phyloP scores from a whole-genome alignment of 2,113 vertebrate species.

The Otus sunia region DNA sequence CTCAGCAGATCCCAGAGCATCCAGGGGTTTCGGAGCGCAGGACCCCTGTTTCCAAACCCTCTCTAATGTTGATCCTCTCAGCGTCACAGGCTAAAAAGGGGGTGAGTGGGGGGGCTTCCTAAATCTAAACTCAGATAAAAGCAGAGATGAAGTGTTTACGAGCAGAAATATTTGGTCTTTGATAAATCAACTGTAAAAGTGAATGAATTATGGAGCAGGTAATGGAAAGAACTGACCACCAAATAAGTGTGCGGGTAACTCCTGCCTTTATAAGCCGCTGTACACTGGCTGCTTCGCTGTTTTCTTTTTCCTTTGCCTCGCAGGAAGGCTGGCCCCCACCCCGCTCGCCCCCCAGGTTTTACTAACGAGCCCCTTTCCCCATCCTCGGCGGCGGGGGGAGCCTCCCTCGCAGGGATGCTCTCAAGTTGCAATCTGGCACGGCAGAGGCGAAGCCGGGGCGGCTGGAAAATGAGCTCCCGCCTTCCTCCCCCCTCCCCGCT shows the following conservation, averaged over 20 bases:
- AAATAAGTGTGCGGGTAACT: not conserved
- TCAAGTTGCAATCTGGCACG: not conserved
- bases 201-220: constrained; percentile 55
- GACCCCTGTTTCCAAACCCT: not conserved
- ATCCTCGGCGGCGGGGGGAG: not conserved
- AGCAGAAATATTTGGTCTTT: constrained; percentile 64
- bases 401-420: not conserved
- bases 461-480: not conserved
- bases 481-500: not conserved
- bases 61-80: not conserved
- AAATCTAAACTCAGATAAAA: constrained; percentile 62
- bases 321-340: not conserved
- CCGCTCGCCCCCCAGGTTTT: not conserved
- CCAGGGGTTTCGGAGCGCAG: not conserved
- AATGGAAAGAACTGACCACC: constrained; percentile 40
- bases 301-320: not conserved
- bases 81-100: not conserved
- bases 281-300: not conserved
- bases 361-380: not conserved
- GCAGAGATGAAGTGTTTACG: constrained; percentile 64
- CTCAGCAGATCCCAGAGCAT: not conserved
- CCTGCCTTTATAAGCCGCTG: not conserved
- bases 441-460: not conserved
- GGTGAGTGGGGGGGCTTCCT: not conserved
- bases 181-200: constrained; percentile 68